Evolutionary conservation across 2,113 vertebrate genomes (phyloP), one percentile per base, ranked within the genome.

Genomic region (Lepus americanus): DNA sequence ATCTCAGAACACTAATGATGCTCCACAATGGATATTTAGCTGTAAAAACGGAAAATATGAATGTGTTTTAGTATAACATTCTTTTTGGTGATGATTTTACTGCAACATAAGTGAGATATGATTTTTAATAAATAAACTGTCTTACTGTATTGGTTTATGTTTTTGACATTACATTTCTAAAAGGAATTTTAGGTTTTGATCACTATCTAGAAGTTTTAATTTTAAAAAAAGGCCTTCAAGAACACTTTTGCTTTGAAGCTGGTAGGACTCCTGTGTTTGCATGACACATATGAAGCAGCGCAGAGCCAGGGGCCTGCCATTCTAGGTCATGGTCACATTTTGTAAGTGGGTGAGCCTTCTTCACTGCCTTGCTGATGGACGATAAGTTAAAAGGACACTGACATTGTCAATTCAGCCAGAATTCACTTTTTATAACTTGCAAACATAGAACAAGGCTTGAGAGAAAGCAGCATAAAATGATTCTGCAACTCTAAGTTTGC

Each of bases 131-230:
- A 87, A 6, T 80, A 66, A 72, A 81, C n/a, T 86, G 53, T 87
- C 90, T 95, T 83, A 77, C 9, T 79, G 5, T 53, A 49, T 55
- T 61, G 25, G 20, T 22, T 83, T 69, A 69, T 59, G 1, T 69
- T 87, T 95, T 79, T 72, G 85, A 90, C 36, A 67, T 74, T 89
- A 72, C 3, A 66, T 78, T 93, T 92, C 63, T 81, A 63, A 66
- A 66, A 77, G 27, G 82, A 88, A 90, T 33, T 81, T 63, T 64
- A 55, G 22, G 31, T 64, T 96, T 96, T 90, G 80, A 90, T 96
- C 22, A n/a, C 23, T 36, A 29, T 49, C 29, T 86, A 93, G 25
- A 90, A 82, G 39, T 64, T 95, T 94, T 61, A 81, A 78, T 92
- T 87, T 95, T 94, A 78, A 39, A 92, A 95, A 44, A 90, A 77